These are phyloP conservation scores for Brachypalpus laphriformis DNA, from an alignment of 2,888 invertebrate genomes.

Conservation along the genomic window DNA sequence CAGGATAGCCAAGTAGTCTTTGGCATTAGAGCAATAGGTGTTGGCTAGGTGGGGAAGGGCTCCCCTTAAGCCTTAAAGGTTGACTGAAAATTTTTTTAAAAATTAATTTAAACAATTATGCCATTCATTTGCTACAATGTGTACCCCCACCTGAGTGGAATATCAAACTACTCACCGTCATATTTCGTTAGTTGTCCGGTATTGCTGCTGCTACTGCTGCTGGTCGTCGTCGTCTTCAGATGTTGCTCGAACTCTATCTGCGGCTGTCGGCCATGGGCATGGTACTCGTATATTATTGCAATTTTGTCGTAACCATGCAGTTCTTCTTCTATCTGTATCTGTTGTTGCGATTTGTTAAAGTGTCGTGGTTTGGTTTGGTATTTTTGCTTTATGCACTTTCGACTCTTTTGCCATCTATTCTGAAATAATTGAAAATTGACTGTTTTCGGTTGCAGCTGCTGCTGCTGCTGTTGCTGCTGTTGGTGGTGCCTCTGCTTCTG, in stretches of 20 bases:
- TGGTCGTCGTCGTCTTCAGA: conserved; percentile 86
- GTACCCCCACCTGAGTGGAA: background rate
- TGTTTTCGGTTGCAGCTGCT: too few species aligned
- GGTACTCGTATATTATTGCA: conserved; percentile 67
- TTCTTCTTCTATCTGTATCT: conserved; percentile 25
- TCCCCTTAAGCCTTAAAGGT: too few species aligned
- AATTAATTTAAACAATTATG: too few species aligned
- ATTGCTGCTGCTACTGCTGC: conserved; percentile 84
- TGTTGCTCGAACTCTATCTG: conserved; percentile 90
- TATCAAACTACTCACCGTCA: conserved; percentile 69
- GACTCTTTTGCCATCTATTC: conserved; percentile 48
- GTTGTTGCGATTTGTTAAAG: conserved; percentile 5
- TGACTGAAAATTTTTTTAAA: background rate
- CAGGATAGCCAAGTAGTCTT: too few species aligned
- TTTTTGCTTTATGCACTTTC: background rate
- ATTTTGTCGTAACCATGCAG: conserved; percentile 85
- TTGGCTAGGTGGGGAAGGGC: too few species aligned
- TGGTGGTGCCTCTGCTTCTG: too few species aligned
- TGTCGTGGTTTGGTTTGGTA: background rate
- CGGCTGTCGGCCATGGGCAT: background rate
- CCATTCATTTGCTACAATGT: background rate
- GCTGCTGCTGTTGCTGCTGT: too few species aligned
- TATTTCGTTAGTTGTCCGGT: conserved; percentile 73
- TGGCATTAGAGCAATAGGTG: too few species aligned
- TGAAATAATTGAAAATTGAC: background rate